A percentile compares a stretch with the other conserved stretches of the same genome.
phyloP scores from a whole-genome alignment of 2,113 vertebrate species.

The Protomyctophum bolini region DNA sequence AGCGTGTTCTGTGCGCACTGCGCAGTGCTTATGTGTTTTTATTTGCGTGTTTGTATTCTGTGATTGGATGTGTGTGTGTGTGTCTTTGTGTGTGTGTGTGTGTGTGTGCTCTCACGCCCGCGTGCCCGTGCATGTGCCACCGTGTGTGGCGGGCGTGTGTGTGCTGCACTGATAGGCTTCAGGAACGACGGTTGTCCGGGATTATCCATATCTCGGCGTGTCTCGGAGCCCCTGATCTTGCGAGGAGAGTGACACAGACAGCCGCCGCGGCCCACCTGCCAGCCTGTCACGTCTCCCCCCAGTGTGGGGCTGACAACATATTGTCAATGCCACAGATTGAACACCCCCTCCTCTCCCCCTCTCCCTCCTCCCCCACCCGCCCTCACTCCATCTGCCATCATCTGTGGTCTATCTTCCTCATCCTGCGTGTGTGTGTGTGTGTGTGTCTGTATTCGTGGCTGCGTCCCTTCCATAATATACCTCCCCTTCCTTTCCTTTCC shows the following conservation, averaged over 20 bases:
- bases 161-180: constrained; percentile 21
- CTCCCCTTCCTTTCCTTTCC: constrained; percentile 57
- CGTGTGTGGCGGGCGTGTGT: constrained; percentile 41
- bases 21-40: neutral
- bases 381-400: constrained; percentile 69
- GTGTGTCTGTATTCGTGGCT: constrained; percentile 35
- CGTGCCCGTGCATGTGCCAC: constrained; percentile 42
- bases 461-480: constrained; percentile 7
- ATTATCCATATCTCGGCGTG: constrained; percentile 48
- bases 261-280: constrained; percentile 71
- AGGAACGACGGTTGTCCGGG: constrained; percentile 51
- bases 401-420: constrained; percentile 59
- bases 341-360: constrained; percentile 29
- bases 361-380: neutral
- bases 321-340: constrained; percentile 73
- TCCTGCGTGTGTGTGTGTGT: neutral
- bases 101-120: neutral
- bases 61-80: neutral
- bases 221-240: constrained; percentile 65
- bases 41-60: constrained; percentile 12
- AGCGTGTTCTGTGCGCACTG: too few relatives aligned
- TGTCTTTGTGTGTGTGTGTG: too few relatives aligned
- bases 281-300: constrained; percentile 66
- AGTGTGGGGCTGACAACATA: constrained; percentile 65
- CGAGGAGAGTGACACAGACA: constrained; percentile 64